Evolutionary conservation across 2,113 vertebrate species (phyloP).

Genomic region (Ophthalmolycus amberensis): DNA sequence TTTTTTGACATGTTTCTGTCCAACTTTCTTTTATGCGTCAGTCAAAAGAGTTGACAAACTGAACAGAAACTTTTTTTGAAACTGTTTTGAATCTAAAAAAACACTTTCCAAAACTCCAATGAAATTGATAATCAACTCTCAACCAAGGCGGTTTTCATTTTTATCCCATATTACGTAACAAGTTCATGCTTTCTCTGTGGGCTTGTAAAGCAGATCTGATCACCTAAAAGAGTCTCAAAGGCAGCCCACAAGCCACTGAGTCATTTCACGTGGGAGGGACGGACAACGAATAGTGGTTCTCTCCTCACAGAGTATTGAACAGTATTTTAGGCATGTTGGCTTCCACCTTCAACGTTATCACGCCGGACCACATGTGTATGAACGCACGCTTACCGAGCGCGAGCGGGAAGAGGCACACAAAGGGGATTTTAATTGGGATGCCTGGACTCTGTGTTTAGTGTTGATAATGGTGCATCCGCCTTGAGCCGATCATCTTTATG

Average conservation of each 20-base stretch:
- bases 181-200: constrained; percentile 31
- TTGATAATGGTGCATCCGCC: constrained; percentile 27
- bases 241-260: constrained; percentile 54
- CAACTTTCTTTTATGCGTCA: constrained; percentile 49
- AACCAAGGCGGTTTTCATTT: constrained; percentile 1
- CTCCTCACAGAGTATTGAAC: constrained; percentile 25
- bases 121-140: constrained; percentile 23
- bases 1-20: constrained; percentile 45
- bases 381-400: constrained; percentile 4
- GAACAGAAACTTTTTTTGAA: constrained; percentile 23
- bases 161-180: constrained; percentile 22
- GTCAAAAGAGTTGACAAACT: constrained; percentile 40
- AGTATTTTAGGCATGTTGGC: constrained; percentile 7
- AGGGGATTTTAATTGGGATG: constrained; percentile 39
- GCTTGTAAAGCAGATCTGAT: constrained; percentile 54
- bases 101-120: constrained; percentile 18
- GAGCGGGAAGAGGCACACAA: background rate
- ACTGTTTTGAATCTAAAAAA: constrained; percentile 9
- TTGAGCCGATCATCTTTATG: constrained; percentile 28
- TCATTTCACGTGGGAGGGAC: constrained; percentile 60
- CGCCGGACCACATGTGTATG: constrained; percentile 14
- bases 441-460: constrained; percentile 25
- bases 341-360: constrained; percentile 22
- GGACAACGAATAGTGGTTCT: constrained; percentile 26
- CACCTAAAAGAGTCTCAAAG: constrained; percentile 36